phyloP scores from a whole-genome alignment of 2,888 invertebrate genomes.

The Allacma fusca region DNA sequence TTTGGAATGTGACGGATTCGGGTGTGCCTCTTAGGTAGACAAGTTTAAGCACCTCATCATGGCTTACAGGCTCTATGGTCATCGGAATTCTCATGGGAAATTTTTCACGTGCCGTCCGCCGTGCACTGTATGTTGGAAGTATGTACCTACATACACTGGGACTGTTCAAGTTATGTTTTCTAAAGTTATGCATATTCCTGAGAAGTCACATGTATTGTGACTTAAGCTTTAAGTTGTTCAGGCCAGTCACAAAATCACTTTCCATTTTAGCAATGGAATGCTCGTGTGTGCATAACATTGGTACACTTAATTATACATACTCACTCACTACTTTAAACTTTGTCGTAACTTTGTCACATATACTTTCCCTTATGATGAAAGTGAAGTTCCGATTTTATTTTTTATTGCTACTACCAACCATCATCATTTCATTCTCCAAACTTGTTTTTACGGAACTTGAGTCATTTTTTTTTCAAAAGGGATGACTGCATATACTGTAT shows the following conservation, averaged over 20 bases:
- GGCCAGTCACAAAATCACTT: constrained; percentile 12
- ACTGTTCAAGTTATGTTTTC: too few relatives aligned
- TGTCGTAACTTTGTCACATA: background rate
- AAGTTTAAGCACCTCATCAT: constrained; percentile 7
- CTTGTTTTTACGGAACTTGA: constrained; percentile 2
- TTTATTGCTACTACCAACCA: background rate
- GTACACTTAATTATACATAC: background rate
- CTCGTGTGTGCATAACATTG: constrained; percentile 10
- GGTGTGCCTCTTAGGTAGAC: constrained; percentile 14
- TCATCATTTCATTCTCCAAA: background rate
- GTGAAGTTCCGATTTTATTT: constrained; percentile 7
- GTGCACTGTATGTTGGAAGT: too few relatives aligned
- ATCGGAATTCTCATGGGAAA: constrained; percentile 8
- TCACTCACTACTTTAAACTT: background rate
- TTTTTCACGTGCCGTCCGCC: background rate
- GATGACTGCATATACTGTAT: too few relatives aligned
- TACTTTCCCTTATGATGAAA: constrained; percentile 11
- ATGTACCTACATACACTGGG: too few relatives aligned
- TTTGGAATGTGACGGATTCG: constrained; percentile 13
- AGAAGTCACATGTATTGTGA: background rate
- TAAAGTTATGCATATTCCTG: too few relatives aligned
- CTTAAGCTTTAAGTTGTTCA: constrained; percentile 1
- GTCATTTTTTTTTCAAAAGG: background rate
- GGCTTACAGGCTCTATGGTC: background rate
- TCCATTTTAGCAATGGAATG: background rate